Percentiles rank a stretch among this genome's conserved stretches.
Evolutionary conservation across 2,797 vertebrate species (phyloP).

Genomic region (Apodemus agrarius): DNA sequence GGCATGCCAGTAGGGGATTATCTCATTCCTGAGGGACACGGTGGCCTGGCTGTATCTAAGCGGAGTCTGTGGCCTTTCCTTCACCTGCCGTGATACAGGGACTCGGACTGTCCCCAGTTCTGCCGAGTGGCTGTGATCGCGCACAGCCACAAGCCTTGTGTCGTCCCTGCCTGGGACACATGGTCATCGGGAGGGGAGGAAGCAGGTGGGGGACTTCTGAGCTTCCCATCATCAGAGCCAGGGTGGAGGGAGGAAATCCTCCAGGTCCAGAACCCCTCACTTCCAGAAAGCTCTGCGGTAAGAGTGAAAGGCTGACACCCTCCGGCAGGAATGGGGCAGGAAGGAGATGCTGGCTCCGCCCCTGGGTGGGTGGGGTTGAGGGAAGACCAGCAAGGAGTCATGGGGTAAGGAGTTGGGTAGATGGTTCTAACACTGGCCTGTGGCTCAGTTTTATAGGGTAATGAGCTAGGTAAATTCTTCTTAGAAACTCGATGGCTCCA

Average conservation of each 20-base stretch:
- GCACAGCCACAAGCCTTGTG: accelerated
- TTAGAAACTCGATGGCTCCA: background rate
- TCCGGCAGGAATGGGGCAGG: background rate
- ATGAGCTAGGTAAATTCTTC: accelerated
- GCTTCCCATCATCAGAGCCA: background rate
- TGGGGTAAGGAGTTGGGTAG: accelerated
- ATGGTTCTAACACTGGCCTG: background rate
- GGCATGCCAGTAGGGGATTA: too few species aligned
- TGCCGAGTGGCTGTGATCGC: background rate
- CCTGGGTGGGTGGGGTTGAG: background rate
- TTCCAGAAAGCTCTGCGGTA: accelerated
- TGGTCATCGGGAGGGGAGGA: accelerated
- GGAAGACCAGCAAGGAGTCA: background rate
- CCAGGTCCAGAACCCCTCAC: accelerated
- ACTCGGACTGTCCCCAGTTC: background rate
- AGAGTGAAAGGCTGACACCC: background rate
- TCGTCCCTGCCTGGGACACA: accelerated
- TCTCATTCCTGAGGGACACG: background rate
- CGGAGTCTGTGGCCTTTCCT: background rate
- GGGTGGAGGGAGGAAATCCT: accelerated
- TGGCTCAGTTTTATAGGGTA: accelerated
- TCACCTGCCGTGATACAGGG: background rate
- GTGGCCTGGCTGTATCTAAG: background rate
- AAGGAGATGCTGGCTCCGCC: accelerated
- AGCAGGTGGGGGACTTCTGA: too few species aligned